A percentile compares a stretch with the other conserved stretches of the same genome.
Evolutionary conservation across 2,888 invertebrate genomes (phyloP).

Genomic region (Parnassius glacialis): DNA sequence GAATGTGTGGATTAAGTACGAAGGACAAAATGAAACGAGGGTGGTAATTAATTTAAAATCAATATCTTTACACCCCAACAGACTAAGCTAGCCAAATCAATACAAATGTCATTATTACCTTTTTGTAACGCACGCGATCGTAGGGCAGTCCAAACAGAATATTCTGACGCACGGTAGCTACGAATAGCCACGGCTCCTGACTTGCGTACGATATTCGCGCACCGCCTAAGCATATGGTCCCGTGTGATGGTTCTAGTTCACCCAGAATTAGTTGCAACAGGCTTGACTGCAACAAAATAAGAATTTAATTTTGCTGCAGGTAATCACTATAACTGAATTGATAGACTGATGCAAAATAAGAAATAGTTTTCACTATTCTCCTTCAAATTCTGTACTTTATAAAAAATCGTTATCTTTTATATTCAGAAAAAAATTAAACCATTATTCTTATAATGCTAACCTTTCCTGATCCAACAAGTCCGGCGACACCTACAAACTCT

Average conservation of each 20-base stretch:
- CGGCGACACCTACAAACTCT: conserved; percentile 84
- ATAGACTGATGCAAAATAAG: too few relatives aligned
- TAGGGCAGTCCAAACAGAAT: conserved; percentile 87
- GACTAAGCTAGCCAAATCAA: background rate
- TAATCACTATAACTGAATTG: too few relatives aligned
- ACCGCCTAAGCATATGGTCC: conserved; percentile 83
- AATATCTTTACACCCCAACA: background rate
- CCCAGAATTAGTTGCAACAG: conserved; percentile 85
- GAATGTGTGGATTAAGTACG: background rate
- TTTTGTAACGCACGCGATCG: conserved; percentile 74
- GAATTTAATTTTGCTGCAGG: too few relatives aligned
- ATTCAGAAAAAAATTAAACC: too few relatives aligned
- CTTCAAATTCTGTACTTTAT: too few relatives aligned
- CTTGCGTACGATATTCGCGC: conserved; percentile 84
- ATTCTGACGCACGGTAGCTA: conserved; percentile 87
- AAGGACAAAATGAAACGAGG: background rate
- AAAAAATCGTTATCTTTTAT: too few relatives aligned
- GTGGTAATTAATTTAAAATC: background rate
- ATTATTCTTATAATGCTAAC: conserved; percentile 38
- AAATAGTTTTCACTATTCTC: too few relatives aligned
- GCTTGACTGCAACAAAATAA: conserved; percentile 72
- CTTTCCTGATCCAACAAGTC: conserved; percentile 90
- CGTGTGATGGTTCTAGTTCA: conserved; percentile 83
- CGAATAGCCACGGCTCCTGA: conserved; percentile 90
- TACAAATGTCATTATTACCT: conserved; percentile 43